These are phyloP conservation scores for Stigmatopora argus DNA, from an alignment of 2,113 vertebrate genomes.

Conservation along the genomic window DNA sequence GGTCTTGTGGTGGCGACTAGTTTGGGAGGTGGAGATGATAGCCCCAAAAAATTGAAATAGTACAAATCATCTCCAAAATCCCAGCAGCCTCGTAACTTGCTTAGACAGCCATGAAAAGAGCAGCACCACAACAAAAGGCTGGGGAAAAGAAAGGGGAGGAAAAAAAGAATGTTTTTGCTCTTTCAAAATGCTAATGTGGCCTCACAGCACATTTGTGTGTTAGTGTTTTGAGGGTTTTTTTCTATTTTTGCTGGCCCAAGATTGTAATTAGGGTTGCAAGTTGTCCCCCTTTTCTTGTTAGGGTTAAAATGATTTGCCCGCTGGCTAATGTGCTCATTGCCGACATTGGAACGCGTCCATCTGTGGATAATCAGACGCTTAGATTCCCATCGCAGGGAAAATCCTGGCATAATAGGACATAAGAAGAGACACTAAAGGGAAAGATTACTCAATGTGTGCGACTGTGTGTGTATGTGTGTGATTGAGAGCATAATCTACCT, in stretches of 20 bases:
- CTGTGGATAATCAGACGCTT: slow-evolving; percentile 51
- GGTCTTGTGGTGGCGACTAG: background rate
- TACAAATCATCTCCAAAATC: background rate
- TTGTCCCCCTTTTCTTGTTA: slow-evolving; percentile 31
- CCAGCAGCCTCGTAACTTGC: slow-evolving; percentile 10
- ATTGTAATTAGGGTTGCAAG: slow-evolving; percentile 22
- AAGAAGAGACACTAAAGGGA: slow-evolving; percentile 35
- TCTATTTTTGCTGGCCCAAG: slow-evolving; percentile 10
- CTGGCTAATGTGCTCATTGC: slow-evolving; percentile 40
- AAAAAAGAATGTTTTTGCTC: slow-evolving; percentile 1
- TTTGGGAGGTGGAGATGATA: background rate
- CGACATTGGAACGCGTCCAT: slow-evolving; percentile 52
- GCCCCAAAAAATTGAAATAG: background rate
- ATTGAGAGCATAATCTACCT: slow-evolving; percentile 4
- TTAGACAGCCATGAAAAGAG: slow-evolving; percentile 34
- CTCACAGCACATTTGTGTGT: slow-evolving; percentile 17
- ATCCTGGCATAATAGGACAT: slow-evolving; percentile 51
- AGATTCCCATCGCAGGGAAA: slow-evolving; percentile 54
- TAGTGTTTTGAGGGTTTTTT: background rate
- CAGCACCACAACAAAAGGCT: slow-evolving; percentile 11
- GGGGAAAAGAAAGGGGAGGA: background rate
- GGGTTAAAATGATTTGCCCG: slow-evolving; percentile 53
- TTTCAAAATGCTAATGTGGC: slow-evolving; percentile 20
- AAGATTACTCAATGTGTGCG: slow-evolving; percentile 36
- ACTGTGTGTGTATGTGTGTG: background rate